These are phyloP conservation scores for Melanotaenia nigrans DNA, from an alignment of 2,797 vertebrate species.

Conservation along the genomic window DNA sequence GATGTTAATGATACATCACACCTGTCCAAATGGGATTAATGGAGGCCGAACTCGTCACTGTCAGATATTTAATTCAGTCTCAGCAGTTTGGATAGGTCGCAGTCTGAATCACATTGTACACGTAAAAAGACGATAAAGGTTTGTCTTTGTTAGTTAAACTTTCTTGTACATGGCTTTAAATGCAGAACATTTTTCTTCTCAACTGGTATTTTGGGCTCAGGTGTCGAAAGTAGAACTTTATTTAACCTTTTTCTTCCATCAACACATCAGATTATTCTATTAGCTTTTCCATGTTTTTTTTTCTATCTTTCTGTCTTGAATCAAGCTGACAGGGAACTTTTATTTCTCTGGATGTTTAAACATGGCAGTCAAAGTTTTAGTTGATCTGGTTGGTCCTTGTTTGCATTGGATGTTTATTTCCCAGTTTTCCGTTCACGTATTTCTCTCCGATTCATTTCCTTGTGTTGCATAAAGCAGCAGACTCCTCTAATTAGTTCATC, in stretches of 20 bases:
- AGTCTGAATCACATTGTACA: background rate
- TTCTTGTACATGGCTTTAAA: too few relatives aligned
- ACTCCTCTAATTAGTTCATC: conserved; percentile 41
- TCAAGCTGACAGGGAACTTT: too few relatives aligned
- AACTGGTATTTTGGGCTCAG: background rate
- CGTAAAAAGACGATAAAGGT: background rate
- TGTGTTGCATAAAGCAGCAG: background rate
- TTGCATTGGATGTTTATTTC: too few relatives aligned
- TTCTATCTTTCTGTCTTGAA: too few relatives aligned
- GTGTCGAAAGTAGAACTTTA: background rate
- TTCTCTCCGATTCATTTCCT: too few relatives aligned
- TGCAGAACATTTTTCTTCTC: too few relatives aligned
- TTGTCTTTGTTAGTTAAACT: background rate
- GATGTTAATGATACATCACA: background rate
- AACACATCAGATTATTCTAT: background rate
- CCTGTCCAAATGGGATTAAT: background rate
- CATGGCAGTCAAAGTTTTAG: too few relatives aligned
- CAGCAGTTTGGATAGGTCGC: background rate
- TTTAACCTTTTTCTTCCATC: background rate
- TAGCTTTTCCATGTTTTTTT: too few relatives aligned
- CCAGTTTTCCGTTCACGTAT: too few relatives aligned
- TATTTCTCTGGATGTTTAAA: too few relatives aligned
- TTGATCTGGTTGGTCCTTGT: too few relatives aligned
- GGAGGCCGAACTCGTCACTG: background rate
- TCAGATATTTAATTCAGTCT: background rate